Base-by-base conservation (phyloP, 2,113 vertebrate species). In the Anguilla rostrata region DNA sequence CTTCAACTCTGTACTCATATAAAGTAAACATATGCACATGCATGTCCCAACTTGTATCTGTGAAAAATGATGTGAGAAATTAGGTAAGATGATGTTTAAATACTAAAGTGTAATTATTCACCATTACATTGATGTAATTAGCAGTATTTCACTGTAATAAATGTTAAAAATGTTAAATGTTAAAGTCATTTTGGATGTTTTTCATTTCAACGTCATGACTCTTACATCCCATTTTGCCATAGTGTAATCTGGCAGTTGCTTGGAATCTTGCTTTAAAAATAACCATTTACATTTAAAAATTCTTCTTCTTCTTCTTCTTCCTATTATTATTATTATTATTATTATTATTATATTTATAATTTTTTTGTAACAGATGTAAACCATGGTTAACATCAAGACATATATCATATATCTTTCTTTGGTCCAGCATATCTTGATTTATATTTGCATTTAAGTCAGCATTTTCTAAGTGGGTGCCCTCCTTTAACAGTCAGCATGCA, bases 371-470 rank as follows among this genome's bases (percentile, higher is more conserved):
- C 34, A 34, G 34, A 34, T 34, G 34, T 34, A 82, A 90, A 81
- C 88, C 83, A 56, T 86, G 26, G 56, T 81, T 78, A 84, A 90
- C 22, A 75, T 29, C 87, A 87, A 91, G 89, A 93, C 91, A 40
- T 79, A 84, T 84, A 71, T 87, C 29, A 26, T 22, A 57, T 83
- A 57, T 83, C 14, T 91, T 91, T 88, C 92, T 88, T 80, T 11
- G 89, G 86, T 87, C 87, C 75, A 0, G 0, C 79, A 89, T 94
- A 94, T 95, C 94, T 94, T 78, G 93, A 95, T 94, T 90, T 86
- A 90, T 90, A 90, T 94, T 93, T 92, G 90, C 91, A 92, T 91
- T 83, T 53, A 91, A 92, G 93, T 95, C 95, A 95, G 95, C 93
- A 83, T 90, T 95, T 96, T 90, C 90, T 84, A 89, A 84, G 89